Conservation (phyloP, 2,888 invertebrate genomes). For the Napeogenes sylphis region DNA sequence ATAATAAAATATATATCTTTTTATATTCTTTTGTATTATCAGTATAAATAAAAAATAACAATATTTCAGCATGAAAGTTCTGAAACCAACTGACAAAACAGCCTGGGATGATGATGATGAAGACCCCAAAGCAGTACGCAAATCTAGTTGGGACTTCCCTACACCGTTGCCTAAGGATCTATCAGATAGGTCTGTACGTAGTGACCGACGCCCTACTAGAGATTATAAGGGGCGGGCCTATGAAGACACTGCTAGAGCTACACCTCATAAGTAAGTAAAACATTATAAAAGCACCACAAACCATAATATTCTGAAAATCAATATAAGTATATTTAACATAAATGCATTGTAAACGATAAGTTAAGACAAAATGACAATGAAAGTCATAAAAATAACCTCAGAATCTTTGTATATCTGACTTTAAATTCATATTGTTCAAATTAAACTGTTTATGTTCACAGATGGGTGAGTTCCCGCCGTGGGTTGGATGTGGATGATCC, state of each 20-base stretch:
- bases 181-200: constrained; percentile 63
- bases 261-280: constrained; percentile 85
- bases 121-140: constrained; percentile 79
- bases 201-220: constrained; percentile 50
- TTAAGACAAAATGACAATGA: not conserved
- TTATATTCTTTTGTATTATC: not conserved
- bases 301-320: no score
- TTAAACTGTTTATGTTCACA: constrained; percentile 31
- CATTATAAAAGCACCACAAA: not conserved
- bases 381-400: no score
- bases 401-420: no score
- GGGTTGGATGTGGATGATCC: constrained; percentile 84
- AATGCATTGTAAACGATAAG: no score
- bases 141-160: constrained; percentile 95
- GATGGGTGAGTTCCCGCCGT: constrained; percentile 72
- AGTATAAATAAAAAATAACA: not conserved
- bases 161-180: constrained; percentile 82
- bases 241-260: constrained; percentile 87
- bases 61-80: constrained; percentile 59
- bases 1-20: no score
- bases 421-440: not conserved
- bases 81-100: constrained; percentile 80
- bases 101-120: constrained; percentile 90
- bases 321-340: no score
- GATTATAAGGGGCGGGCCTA: constrained; percentile 68